Evolutionary conservation across 2,888 invertebrate genomes (phyloP).

Genomic region (Lithosia quadra): DNA sequence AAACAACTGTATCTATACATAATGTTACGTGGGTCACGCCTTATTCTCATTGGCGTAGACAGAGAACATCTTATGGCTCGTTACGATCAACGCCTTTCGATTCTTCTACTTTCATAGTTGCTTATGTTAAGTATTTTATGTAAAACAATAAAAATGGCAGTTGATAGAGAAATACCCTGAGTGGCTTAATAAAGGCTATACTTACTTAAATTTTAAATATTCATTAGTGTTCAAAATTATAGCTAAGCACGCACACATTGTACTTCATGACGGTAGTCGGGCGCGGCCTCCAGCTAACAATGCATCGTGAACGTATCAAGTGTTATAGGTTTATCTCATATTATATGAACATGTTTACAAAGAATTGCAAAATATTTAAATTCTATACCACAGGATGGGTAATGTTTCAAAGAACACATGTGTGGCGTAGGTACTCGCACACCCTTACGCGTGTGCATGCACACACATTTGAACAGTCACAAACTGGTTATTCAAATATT

Average conservation of each 20-base stretch:
- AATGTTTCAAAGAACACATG: slow-evolving; percentile 1
- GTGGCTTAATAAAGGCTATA: background rate
- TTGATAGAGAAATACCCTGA: background rate
- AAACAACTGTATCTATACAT: too few relatives aligned
- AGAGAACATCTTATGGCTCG: too few relatives aligned
- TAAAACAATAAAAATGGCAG: background rate
- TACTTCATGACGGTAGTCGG: background rate
- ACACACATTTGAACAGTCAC: background rate
- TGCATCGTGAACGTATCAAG: slow-evolving; percentile 30
- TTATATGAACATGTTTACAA: slow-evolving; percentile 27
- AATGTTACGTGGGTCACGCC: too few relatives aligned
- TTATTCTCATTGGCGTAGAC: too few relatives aligned
- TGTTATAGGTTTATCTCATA: slow-evolving; percentile 22
- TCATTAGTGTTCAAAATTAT: slow-evolving; percentile 3
- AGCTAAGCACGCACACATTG: background rate
- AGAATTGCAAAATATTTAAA: slow-evolving; percentile 29
- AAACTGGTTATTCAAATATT: background rate
- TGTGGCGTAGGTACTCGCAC: background rate
- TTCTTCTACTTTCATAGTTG: background rate
- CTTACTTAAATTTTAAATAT: background rate
- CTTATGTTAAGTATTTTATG: background rate
- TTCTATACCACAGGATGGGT: slow-evolving; percentile 6
- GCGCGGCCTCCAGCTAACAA: slow-evolving; percentile 29
- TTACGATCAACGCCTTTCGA: background rate
- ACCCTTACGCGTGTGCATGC: too few relatives aligned